Evolutionary conservation across 2,888 invertebrate genomes (phyloP).

Genomic region (Thalpophila matura): DNA sequence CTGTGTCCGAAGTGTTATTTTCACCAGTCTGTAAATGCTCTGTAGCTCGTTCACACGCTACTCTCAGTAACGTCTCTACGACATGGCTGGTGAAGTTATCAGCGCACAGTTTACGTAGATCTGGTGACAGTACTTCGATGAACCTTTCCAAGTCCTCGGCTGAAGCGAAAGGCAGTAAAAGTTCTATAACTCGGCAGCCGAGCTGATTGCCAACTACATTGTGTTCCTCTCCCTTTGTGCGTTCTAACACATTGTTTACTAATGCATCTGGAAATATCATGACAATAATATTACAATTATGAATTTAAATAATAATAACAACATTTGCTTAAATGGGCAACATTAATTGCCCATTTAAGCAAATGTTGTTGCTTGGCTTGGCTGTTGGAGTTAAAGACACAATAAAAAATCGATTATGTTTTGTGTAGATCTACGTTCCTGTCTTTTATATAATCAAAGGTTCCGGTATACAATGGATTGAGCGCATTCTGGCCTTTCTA

Average conservation of each 20-base stretch:
- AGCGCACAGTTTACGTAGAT: conserved; percentile 93
- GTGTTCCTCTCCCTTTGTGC: conserved; percentile 93
- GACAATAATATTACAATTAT: background rate
- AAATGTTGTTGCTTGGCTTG: too few relatives aligned
- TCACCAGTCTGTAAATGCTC: conserved; percentile 72
- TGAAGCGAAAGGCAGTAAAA: conserved; percentile 93
- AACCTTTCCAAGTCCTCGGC: conserved; percentile 92
- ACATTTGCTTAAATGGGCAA: too few relatives aligned
- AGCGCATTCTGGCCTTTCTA: too few relatives aligned
- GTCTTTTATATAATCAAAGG: too few relatives aligned
- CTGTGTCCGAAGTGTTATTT: conserved; percentile 53
- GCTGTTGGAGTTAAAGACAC: too few relatives aligned
- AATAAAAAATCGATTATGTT: too few relatives aligned
- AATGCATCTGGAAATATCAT: conserved; percentile 89
- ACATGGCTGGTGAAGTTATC: conserved; percentile 96
- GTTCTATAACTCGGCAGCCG: conserved; percentile 94
- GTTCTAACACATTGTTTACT: conserved; percentile 94
- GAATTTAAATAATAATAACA: too few relatives aligned
- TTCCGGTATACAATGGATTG: too few relatives aligned
- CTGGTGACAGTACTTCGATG: conserved; percentile 91
- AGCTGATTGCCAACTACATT: conserved; percentile 95
- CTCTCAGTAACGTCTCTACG: conserved; percentile 92
- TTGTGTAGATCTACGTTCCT: too few relatives aligned
- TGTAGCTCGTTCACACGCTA: conserved; percentile 90
- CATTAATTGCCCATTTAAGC: too few relatives aligned